phyloP scores from a whole-genome alignment of 2,113 vertebrate species.

The Leptocoma aspasia region DNA sequence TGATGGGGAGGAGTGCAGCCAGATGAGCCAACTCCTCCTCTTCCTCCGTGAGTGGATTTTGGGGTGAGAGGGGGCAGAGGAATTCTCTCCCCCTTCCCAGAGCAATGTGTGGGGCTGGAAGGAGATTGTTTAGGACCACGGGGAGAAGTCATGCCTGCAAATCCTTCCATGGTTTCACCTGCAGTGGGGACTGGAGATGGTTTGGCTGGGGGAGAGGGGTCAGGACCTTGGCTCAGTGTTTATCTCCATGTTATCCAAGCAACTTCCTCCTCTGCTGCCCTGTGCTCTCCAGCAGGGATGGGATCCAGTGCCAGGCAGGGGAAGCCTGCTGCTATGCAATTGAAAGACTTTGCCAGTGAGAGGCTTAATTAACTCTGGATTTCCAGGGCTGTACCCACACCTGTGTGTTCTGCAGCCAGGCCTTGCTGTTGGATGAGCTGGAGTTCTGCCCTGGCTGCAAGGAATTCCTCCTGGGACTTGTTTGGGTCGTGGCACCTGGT shows the following conservation, averaged over 20 bases:
- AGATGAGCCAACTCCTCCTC: background rate
- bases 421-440: background rate
- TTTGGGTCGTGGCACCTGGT: background rate
- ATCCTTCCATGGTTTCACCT: background rate
- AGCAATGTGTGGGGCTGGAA: background rate
- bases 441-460: background rate
- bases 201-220: background rate
- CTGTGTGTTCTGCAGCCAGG: background rate
- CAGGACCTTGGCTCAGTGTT: background rate
- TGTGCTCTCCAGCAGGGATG: background rate
- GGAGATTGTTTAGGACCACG: background rate
- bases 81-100: background rate
- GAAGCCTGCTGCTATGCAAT: background rate
- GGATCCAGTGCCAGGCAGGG: rapidly evolving
- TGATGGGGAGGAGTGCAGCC: rapidly evolving
- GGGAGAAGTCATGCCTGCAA: background rate
- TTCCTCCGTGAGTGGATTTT: background rate
- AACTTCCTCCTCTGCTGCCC: background rate
- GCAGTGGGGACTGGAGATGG: background rate
- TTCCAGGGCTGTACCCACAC: background rate
- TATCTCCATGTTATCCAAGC: rapidly evolving
- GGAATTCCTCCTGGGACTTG: background rate
- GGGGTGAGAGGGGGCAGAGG: background rate
- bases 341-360: constrained; percentile 35
- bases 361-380: constrained; percentile 53